Conservation (phyloP, 2,113 vertebrate species). For the Pica pica region DNA sequence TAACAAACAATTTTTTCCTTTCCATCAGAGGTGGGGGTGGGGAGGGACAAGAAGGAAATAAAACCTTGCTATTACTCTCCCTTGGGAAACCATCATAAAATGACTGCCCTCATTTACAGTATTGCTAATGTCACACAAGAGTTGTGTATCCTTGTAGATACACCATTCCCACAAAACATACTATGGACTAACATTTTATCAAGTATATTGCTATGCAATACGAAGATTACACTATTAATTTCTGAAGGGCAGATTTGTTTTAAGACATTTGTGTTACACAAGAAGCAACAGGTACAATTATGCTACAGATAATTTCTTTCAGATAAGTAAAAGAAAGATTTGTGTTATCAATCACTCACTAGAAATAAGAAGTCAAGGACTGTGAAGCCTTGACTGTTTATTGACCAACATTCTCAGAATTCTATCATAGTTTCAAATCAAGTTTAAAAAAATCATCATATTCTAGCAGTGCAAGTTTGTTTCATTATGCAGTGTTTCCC, state of each 20-base stretch:
- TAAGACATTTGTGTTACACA: neutral
- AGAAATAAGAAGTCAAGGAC: neutral
- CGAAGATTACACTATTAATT: neutral
- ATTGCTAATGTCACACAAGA: neutral
- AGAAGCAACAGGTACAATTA: neutral
- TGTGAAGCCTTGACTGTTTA: neutral
- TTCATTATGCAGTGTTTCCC: neutral
- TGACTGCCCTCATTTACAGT: neutral
- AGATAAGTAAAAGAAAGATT: neutral
- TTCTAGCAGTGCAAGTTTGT: neutral
- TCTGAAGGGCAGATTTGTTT: neutral
- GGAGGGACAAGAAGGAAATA: neutral
- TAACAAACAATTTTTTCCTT: neutral
- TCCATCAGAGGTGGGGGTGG: neutral
- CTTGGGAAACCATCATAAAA: neutral
- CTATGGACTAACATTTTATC: neutral
- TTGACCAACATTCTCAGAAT: neutral
- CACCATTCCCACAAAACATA: neutral
- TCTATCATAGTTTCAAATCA: neutral
- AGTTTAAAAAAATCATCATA: rapidly evolving
- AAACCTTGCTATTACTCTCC: neutral
- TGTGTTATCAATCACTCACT: neutral
- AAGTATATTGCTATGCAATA: neutral
- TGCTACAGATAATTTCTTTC: neutral
- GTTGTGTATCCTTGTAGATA: neutral